These are phyloP conservation scores for Diplazon laetatorius DNA, from an alignment of 2,888 invertebrate genomes.

Conservation along the genomic window DNA sequence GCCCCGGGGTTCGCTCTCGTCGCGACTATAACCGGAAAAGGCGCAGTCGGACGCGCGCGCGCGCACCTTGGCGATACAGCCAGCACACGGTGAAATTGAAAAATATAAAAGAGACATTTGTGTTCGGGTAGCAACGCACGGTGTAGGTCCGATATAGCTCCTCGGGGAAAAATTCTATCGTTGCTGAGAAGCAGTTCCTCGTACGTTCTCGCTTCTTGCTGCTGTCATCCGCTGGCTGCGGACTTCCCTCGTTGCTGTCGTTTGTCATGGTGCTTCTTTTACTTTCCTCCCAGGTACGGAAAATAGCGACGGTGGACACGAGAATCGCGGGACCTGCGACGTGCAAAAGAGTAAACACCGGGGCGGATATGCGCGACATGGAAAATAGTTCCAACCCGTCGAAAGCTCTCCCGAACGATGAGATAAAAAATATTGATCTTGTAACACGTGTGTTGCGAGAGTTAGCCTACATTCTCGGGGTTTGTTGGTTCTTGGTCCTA, in stretches of 20 bases:
- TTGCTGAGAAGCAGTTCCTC: not conserved
- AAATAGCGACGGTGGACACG: not conserved
- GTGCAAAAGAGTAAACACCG: conserved; percentile 11
- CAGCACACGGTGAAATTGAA: conserved; percentile 71
- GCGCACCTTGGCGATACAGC: conserved; percentile 67
- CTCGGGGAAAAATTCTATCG: conserved; percentile 51
- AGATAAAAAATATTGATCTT: conserved; percentile 74
- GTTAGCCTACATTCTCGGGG: conserved; percentile 71
- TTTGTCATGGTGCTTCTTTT: not conserved
- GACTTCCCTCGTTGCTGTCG: not conserved
- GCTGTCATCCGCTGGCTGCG: not conserved
- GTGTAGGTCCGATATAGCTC: conserved; percentile 26
- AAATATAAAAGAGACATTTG: conserved; percentile 68
- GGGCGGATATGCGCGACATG: not conserved
- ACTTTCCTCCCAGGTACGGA: not conserved
- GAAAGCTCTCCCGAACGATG: conserved; percentile 33
- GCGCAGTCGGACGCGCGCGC: not conserved
- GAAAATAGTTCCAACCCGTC: conserved; percentile 34
- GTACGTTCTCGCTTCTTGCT: not conserved
- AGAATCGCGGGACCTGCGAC: not conserved
- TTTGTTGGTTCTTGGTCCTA: conserved; percentile 74
- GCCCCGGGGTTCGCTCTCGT: conserved; percentile 31
- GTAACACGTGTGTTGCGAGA: conserved; percentile 71
- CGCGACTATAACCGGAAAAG: conserved; percentile 24
- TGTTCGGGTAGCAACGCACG: conserved; percentile 22